phyloP scores from a whole-genome alignment of 2,888 invertebrate species.

The Beris chalybata region DNA sequence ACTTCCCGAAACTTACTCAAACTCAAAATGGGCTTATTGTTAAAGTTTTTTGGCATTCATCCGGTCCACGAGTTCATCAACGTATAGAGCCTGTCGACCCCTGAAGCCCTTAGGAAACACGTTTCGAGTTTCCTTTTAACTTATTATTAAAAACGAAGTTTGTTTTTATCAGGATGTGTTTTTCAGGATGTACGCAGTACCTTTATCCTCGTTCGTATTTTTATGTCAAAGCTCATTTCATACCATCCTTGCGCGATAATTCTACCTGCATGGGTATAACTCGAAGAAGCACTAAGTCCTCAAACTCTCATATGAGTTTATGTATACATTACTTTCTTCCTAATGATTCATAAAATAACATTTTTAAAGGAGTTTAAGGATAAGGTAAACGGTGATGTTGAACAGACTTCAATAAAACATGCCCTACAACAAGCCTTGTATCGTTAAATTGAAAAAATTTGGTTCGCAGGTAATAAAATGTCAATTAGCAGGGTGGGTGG shows the following conservation, averaged over 20 bases:
- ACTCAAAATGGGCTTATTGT: not conserved
- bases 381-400: too few species aligned
- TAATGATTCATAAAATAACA: slow-evolving; percentile 18
- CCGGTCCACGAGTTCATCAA: not conserved
- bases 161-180: not conserved
- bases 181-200: not conserved
- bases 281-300: not conserved
- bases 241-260: not conserved
- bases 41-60: not conserved
- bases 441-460: too few species aligned
- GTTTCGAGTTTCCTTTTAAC: not conserved
- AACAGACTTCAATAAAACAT: too few species aligned
- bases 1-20: not conserved
- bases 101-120: not conserved
- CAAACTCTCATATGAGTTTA: not conserved
- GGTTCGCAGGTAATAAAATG: too few species aligned
- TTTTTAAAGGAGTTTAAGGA: slow-evolving; percentile 6
- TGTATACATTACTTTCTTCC: not conserved
- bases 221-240: not conserved
- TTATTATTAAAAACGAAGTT: slow-evolving; percentile 10
- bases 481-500: too few species aligned
- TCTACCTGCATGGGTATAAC: not conserved
- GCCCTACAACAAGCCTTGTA: too few species aligned
- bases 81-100: too few species aligned
- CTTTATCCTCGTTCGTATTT: not conserved